These are phyloP conservation scores for Epizoanthus illoricatus DNA, from an alignment of 92 coral and sea anemone species.

Conservation along the genomic window DNA sequence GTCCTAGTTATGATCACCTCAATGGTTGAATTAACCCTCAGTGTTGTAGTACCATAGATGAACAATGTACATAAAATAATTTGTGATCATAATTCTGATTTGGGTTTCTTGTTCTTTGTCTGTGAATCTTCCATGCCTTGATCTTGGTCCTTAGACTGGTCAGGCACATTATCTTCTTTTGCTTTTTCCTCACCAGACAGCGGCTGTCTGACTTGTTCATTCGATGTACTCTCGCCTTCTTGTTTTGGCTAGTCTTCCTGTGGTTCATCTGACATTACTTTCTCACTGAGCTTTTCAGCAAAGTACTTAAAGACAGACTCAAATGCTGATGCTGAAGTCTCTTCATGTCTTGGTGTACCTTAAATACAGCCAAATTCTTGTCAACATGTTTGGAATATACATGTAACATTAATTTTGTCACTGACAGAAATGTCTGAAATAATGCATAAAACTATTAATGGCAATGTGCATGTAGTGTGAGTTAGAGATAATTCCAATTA, in stretches of 20 bases:
- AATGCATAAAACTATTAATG: too few relatives aligned
- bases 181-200: neutral
- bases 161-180: neutral
- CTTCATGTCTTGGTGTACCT: conserved; percentile 87
- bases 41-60: too few relatives aligned
- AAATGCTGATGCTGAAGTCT: conserved; percentile 81
- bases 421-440: too few relatives aligned
- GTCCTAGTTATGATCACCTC: too few relatives aligned
- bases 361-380: neutral
- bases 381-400: too few relatives aligned
- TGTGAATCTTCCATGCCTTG: neutral
- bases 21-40: too few relatives aligned
- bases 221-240: neutral
- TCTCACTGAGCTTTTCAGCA: conserved; percentile 53
- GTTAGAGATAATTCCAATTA: too few relatives aligned
- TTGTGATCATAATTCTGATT: neutral
- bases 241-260: neutral
- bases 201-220: neutral
- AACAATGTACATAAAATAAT: too few relatives aligned
- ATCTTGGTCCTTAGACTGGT: neutral
- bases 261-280: neutral
- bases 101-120: conserved; percentile 1
- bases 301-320: conserved; percentile 87
- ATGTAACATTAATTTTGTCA: too few relatives aligned
- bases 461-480: too few relatives aligned